Conservation (phyloP, 2,797 vertebrate species). For the Pseudopleuronectes americanus region DNA sequence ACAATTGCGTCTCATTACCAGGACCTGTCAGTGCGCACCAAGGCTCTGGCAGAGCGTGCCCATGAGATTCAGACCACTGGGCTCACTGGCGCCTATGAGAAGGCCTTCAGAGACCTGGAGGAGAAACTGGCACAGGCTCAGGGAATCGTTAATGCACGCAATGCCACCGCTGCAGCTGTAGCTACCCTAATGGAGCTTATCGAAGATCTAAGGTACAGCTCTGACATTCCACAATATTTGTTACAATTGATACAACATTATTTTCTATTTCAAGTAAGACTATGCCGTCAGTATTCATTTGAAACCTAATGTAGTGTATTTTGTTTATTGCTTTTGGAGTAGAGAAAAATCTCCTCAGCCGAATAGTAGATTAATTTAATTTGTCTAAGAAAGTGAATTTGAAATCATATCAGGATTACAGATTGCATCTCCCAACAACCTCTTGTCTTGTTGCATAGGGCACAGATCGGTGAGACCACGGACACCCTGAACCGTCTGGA, state of each 20-base stretch:
- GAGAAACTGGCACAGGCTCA: slow-evolving; percentile 87
- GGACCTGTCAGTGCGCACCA: slow-evolving; percentile 89
- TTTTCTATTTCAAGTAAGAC: not conserved
- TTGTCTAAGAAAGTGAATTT: not conserved
- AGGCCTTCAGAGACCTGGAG: slow-evolving; percentile 87
- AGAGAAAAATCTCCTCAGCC: too few species aligned
- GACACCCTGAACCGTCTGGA: slow-evolving; percentile 91
- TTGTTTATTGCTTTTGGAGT: too few species aligned
- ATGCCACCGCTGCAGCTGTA: slow-evolving; percentile 85
- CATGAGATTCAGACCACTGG: slow-evolving; percentile 91
- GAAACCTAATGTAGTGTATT: not conserved
- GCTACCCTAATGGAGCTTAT: slow-evolving; percentile 87
- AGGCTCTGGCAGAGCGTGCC: slow-evolving; percentile 82
- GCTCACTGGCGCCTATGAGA: slow-evolving; percentile 88
- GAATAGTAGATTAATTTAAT: not conserved
- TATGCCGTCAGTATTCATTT: not conserved
- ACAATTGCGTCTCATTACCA: slow-evolving; percentile 25
- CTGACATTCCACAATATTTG: not conserved
- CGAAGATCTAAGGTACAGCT: slow-evolving; percentile 86
- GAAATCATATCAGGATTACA: not conserved
- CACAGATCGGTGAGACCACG: slow-evolving; percentile 89
- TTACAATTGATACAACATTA: not conserved
- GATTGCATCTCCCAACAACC: not conserved
- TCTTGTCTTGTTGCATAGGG: slow-evolving; percentile 72
- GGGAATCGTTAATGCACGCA: slow-evolving; percentile 88